Evolutionary conservation across 2,888 invertebrate genomes (phyloP), one percentile per base, ranked within the genome.

Genomic region (Pheosia tremula): DNA sequence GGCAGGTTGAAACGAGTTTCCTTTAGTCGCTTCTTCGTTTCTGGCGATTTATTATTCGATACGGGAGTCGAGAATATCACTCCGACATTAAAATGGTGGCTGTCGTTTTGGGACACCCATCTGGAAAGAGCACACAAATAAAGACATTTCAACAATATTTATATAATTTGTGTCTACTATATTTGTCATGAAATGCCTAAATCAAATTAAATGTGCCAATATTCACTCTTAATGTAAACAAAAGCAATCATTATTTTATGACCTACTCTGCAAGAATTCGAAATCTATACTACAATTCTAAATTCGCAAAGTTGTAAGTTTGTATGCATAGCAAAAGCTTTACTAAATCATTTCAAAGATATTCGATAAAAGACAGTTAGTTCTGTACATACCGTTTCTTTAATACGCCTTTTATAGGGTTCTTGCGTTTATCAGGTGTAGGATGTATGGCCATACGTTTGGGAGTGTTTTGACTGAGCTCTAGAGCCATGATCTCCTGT

Each of bases 11-110:
- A 96, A 67, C 96, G 91, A 6, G 96, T 96, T 37, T 94, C 86
- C 82, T 96, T 96, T 0, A 87, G 74, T 10, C 72, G 74, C 74
- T 94, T 94, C 67, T 89, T 91, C 0, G 78, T 75, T 62, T 84
- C 85, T 7, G 87, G 84, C 54, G 90, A 91, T 60, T 95, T 87
- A 71, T 75, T 80, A 49, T 88, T 85, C 0, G 87, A 80, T 39
- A 97, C 97, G 1, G 97, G 97, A 3, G 97, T 97, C 5, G 97
- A 97, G 78, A 97, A 97, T 66, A 97, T 97, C 0, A 97, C 96
- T 68, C 97, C 96, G 0, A 94, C 94, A 70, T 94, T 93, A 56
- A 94, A 91, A 69, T 95, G 91, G 54, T 95, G 89, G 72, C 94
- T 90, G 73, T 95, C 95, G 66, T 95, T 95, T 79, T 95, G 95